Evolutionary conservation across 2,888 invertebrate genomes (phyloP), one percentile per base, ranked within the genome.

Genomic region (Encarsia formosa): DNA sequence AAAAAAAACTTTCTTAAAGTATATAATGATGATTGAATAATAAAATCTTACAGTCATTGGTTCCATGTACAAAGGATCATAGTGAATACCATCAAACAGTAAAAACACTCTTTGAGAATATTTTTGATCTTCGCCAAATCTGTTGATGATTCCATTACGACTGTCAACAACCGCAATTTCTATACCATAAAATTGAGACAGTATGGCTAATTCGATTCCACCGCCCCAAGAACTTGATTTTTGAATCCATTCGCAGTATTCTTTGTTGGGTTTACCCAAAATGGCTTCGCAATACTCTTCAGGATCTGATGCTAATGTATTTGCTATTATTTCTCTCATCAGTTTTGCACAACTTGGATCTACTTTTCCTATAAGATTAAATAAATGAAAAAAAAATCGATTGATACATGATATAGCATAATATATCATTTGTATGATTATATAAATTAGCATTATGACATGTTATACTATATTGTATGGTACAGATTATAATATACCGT

Each of bases 91-190:
- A 75, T 96, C 95, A 71, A 95, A 97, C 44, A 96, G 79, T 5
- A 97, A 77, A 68, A 95, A 88, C 4, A 93, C 91, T 64, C 95
- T 76, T 52, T 88, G 81, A 2, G 85, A 80, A 70, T 90, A 95
- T 64, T 86, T 84, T 67, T 87, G 85, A 73, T 95, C 94, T 75
- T 96, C 96, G 0, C 96, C 96, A 75, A 96, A 93, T 63, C 91
- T 83, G 73, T 93, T 93, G 54, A 96, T 88, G 55, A 91, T 87
- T 35, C 86, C 87, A 72, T 91, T 91, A 61, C 91, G 83, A 42
- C 92, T 92, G 70, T 96, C 92, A 4, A 96, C 90, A 2, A 96
- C 95, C 56, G 87, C 93, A 72, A 97, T 94, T 78, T 97, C 96
- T 48, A 93, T 75, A 18, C 88, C 87, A 73, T 91, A 95, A 74